Evolutionary conservation across 2,888 invertebrate genomes (phyloP).

Genomic region (Brachypalpus laphriformis): DNA sequence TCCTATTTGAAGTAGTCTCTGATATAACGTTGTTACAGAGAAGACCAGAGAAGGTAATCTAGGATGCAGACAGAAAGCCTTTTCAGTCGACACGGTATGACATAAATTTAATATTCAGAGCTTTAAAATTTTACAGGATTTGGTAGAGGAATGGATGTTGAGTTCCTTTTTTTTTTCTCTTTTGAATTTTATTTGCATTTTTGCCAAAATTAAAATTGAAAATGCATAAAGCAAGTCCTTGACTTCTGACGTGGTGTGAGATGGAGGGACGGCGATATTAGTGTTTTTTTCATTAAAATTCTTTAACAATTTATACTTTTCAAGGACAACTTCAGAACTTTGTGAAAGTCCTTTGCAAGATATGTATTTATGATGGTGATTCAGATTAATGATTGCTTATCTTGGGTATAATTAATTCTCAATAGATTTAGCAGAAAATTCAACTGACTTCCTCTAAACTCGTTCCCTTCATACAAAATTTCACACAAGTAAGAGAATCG

Average conservation of each 20-base stretch:
- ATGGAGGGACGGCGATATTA: not conserved
- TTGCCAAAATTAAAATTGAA: not conserved
- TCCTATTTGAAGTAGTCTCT: constrained; percentile 34
- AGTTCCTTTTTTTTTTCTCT: not conserved
- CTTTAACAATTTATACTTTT: too few species aligned
- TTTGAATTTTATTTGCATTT: not conserved
- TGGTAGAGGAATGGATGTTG: too few species aligned
- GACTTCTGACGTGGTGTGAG: not conserved
- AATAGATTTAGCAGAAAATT: too few species aligned
- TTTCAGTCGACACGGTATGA: not conserved
- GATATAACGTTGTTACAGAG: constrained; percentile 24
- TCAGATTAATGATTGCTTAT: too few species aligned
- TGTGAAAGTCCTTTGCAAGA: too few species aligned
- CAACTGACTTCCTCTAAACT: too few species aligned
- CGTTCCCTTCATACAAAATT: too few species aligned
- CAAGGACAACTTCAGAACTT: too few species aligned
- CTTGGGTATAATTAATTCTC: too few species aligned
- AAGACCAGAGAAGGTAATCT: constrained; percentile 23
- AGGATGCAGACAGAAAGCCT: constrained; percentile 28
- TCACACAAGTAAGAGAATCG: too few species aligned
- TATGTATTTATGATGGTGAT: too few species aligned
- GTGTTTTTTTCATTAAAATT: too few species aligned
- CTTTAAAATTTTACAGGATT: constrained; percentile 28
- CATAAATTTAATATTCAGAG: constrained; percentile 34
- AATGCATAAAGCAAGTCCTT: not conserved